Base-by-base conservation (phyloP, 2,888 invertebrate genomes). In the Eucera pruinosa region DNA sequence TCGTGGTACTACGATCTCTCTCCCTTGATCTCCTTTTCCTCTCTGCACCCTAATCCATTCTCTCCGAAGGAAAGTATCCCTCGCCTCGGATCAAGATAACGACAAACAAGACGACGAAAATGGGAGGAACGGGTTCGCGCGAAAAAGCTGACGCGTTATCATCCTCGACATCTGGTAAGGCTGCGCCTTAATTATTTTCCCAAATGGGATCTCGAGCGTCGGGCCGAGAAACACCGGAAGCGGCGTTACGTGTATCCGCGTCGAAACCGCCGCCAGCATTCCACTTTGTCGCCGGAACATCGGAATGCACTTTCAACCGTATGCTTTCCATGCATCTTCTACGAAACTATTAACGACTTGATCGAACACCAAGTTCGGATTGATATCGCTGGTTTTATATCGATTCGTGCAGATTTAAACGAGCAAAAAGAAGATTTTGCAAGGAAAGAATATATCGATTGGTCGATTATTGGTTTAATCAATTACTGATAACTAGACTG, bases 251-350 rank as follows among this genome's bases (percentile, higher is more conserved):
- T 57, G 64, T 78, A 67, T 50, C 78, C 30, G 43, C 50, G 57
- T 45, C 47, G 74, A 71, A 82, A 82, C 50, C 52, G 68, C 61
- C 69, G 66, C 72, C 64, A 61, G 65, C 83, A 87, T 87, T 82
- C 81, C 81, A 72, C 60, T 78, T 83, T 66, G 84, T 83, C 86
- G 80, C 76, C 85, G 66, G 83, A 89, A 90, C 90, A 90, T 78
- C 80, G 85, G 84, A 89, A 86, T 85, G 88, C 89, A 89, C 88
- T 89, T 87, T 83, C 78, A 65, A 65, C 57, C 52, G 47, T 47
- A 57, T 50, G 73, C 18, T 23, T 27, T 18, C 15, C 25, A 11
- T 33, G 48, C 25, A 18, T 13, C 33, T 33, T 33, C 13, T 9
- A 1, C 33, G 9, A 2, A 23, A 1, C 23, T 0, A n/a, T 3